Conservation (phyloP, 2,888 invertebrate species). For the Plagodis dolabraria region DNA sequence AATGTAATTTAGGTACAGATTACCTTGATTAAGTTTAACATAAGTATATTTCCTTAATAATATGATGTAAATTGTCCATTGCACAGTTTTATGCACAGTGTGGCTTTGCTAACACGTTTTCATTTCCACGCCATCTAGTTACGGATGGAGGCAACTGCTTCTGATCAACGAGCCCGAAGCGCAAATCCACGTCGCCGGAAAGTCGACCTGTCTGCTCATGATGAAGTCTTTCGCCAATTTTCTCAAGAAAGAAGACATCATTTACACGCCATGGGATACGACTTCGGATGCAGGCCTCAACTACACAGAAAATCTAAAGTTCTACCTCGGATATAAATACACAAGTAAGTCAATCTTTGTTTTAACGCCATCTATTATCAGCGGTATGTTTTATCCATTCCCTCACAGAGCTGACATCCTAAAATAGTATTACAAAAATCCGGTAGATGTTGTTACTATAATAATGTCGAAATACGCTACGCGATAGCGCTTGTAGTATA, state of each 20-base stretch:
- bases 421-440: neutral
- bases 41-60: neutral
- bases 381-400: too few species aligned
- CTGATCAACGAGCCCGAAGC: conserved; percentile 90
- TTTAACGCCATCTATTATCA: conserved; percentile 38
- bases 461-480: conserved; percentile 23
- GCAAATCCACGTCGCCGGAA: conserved; percentile 87
- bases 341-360: conserved; percentile 86
- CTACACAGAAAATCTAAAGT: conserved; percentile 86
- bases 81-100: conserved; percentile 60
- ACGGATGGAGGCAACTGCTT: conserved; percentile 88
- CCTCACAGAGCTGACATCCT: too few species aligned
- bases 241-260: conserved; percentile 73
- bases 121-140: conserved; percentile 84
- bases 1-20: too few species aligned
- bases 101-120: conserved; percentile 70
- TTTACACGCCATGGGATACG: conserved; percentile 86
- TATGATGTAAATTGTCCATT: conserved; percentile 17
- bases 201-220: conserved; percentile 89
- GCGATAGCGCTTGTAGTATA: conserved; percentile 40
- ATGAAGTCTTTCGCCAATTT: conserved; percentile 89
- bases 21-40: too few species aligned
- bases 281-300: conserved; percentile 81
- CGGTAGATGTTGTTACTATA: conserved; percentile 5
- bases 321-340: conserved; percentile 88